Evolutionary conservation across 1,140 invertebrate genomes (phyloP), one percentile per base, ranked within the genome.

Genomic region (Polypedilum vanderplanki): DNA sequence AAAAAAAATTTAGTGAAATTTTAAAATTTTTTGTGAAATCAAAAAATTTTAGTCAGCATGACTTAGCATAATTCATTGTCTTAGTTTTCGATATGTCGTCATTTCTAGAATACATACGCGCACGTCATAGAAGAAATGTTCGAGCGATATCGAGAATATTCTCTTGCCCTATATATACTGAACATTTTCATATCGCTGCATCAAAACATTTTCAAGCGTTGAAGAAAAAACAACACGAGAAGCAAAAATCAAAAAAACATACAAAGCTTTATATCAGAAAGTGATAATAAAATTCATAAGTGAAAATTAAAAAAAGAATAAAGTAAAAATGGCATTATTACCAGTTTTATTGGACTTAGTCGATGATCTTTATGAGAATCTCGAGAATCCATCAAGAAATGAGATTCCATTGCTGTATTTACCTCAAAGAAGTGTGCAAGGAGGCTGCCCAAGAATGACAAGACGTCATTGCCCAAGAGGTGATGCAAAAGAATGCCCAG

Each of bases 311-410:
- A 70, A 22, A 70, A 70, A 57, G 46, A 15, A 57, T n/a, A 46
- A 12, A 46, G 1, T 46, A 46, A 57, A n/a, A n/a, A 70, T 70
- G 65, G 65, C 65, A 18, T 22, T 70, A 9, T 70, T 70, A 70
- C 65, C 65, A 70, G 65, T 70, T 70, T 70, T 70, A 20, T 70
- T 70, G 5, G 65, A 70, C 5, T 18, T 70, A 17, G 65, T 70
- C 18, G 65, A 70, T 70, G 65, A 70, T 18, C n/a, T 70, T 1
- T 70, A 70, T 10, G 7, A 20, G 20, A 70, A 22, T 70, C 20
- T 70, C 9, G 65, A 70, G 8, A 22, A 70, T 20, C 65, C 17
- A 20, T n/a, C 15, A 18, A 70, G 20, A 18, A 18, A 18, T 18
- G 65, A 22, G 0, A 70, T 70, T 70, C 65, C 65, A 70, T 20